Conservation (phyloP, 2,888 invertebrate species). For the Diadegma fenestrale region DNA sequence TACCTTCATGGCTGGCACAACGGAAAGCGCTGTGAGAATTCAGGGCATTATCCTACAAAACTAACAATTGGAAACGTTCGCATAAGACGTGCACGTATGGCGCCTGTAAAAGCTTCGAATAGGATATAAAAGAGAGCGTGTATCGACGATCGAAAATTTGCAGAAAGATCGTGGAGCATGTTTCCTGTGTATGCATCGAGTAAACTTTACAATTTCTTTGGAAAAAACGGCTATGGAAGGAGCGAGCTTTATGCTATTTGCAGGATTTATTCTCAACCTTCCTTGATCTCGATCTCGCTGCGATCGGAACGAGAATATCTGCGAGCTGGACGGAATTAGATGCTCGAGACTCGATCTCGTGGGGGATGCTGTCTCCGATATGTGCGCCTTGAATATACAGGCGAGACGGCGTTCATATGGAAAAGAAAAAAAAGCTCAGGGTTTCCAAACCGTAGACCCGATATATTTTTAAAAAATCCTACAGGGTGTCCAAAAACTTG, state of each 20-base stretch:
- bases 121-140: constrained; percentile 10
- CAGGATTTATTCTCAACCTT: constrained; percentile 54
- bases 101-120: constrained; percentile 4
- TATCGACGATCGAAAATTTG: constrained; percentile 38
- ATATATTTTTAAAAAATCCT: constrained; percentile 21
- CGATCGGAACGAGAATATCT: constrained; percentile 17
- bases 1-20: neutral
- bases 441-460: constrained; percentile 4
- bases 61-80: constrained; percentile 23
- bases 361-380: constrained; percentile 39
- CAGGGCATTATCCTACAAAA: neutral
- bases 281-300: neutral
- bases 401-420: neutral
- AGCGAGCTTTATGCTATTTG: constrained; percentile 46
- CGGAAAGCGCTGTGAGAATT: constrained; percentile 16
- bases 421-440: constrained; percentile 29
- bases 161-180: constrained; percentile 36
- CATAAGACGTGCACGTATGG: neutral
- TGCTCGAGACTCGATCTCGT: constrained; percentile 62
- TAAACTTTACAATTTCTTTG: constrained; percentile 19
- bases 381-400: constrained; percentile 10
- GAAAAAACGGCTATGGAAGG: neutral
- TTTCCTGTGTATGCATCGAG: constrained; percentile 12
- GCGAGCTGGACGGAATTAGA: constrained; percentile 58
- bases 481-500: neutral